A percentile compares a stretch with the other conserved stretches of the same genome.
Conservation (phyloP, 2,888 invertebrate species). For the Hyppa rectilinea region DNA sequence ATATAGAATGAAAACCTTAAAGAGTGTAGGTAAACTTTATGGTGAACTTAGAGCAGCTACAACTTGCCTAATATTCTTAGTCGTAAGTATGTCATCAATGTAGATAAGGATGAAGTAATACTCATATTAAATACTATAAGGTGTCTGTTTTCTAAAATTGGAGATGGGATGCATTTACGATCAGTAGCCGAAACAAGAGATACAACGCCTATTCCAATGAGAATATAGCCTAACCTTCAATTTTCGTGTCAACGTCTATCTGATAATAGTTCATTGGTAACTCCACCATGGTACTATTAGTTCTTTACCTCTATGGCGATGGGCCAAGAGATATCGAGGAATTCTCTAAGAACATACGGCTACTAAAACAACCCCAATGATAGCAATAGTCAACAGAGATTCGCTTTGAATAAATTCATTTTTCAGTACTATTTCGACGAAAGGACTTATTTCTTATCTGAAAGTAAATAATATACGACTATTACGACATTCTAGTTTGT, state of each 20-base stretch:
- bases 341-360: background rate
- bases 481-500: slow-evolving; percentile 9
- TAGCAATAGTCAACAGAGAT: too few relatives aligned
- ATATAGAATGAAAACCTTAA: slow-evolving; percentile 30
- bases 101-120: slow-evolving; percentile 34
- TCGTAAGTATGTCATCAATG: slow-evolving; percentile 54
- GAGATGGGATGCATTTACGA: slow-evolving; percentile 8
- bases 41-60: slow-evolving; percentile 56
- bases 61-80: slow-evolving; percentile 51
- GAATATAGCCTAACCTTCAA: background rate
- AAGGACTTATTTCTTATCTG: background rate
- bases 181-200: slow-evolving; percentile 2
- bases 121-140: slow-evolving; percentile 21
- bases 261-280: background rate
- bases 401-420: background rate
- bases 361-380: background rate
- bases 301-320: background rate
- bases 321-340: too few relatives aligned
- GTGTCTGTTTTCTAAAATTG: slow-evolving; percentile 13
- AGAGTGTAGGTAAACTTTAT: slow-evolving; percentile 35
- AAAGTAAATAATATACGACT: background rate
- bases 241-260: background rate
- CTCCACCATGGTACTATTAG: background rate
- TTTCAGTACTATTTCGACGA: background rate
- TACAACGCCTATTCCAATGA: slow-evolving; percentile 3